Base-by-base conservation (phyloP, 53 echinoderm and acorn worm species). In the Holothuria scabra region DNA sequence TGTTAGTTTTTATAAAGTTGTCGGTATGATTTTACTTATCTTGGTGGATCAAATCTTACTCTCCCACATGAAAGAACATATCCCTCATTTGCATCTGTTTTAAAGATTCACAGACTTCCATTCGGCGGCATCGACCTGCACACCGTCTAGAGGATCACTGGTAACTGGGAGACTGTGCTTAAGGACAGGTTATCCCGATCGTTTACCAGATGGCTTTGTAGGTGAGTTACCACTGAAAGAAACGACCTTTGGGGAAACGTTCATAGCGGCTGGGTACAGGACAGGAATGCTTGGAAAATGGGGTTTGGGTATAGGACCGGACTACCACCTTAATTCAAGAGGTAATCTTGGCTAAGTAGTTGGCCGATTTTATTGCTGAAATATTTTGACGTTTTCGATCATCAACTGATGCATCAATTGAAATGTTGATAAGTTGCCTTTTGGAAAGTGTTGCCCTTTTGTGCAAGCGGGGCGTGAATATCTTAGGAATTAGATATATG, bases 221-320 rank as follows among this genome's bases (percentile, higher is more conserved):
- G 92, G 67, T 8, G 92, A 89, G 14, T 48, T 92, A 14, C 92
- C 92, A 8, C 33, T 87, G 14, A 92, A 92, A 59, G 92, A 92
- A 32, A 92, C 92, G 1, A 89, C 89, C 7, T 79, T 92, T 31
- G 92, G 89, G 4, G 92, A 92, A 57, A 92, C 87, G 1, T 89
- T 92, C 61, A 89, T 86, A 60, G 89, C 86, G 9, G 89, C 82
- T 1, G 92, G 92, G 32, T 92, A 92, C 68, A 64, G 69, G 72
- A 92, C 92, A 2, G 92, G 92, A 1, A 89, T 92, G 92, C 57
- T 92, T 14, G 92, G 92, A 11, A 92, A 92, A 79, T 92, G 92
- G 92, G 86, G 89, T 85, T 60, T 92, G 9, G 92, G 92, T 22
- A 82, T 78, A n/a, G 37, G 62, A 14, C 75, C 75, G 31, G 59